These are phyloP conservation scores for Ramphastos sulfuratus DNA, from an alignment of 2,113 vertebrate genomes.

Conservation along the genomic window DNA sequence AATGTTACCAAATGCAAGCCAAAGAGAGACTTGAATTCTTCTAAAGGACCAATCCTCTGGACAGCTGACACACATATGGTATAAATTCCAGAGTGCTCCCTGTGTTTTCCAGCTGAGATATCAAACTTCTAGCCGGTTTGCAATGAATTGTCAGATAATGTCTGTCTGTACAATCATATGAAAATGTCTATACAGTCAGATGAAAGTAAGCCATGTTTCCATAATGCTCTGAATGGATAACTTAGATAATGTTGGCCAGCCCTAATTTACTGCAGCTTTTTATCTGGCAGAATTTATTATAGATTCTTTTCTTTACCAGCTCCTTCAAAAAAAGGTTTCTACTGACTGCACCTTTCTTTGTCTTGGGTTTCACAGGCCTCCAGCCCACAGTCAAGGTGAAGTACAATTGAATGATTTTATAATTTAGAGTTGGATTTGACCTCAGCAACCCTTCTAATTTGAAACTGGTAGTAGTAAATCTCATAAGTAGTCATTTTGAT, in stretches of 20 bases:
- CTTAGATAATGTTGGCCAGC: neutral
- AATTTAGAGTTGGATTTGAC: neutral
- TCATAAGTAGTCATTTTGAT: neutral
- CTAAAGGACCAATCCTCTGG: neutral
- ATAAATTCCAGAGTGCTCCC: neutral
- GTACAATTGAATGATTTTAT: neutral
- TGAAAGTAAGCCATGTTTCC: neutral
- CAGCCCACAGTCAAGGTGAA: neutral
- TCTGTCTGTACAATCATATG: neutral
- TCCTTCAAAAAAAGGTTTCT: neutral
- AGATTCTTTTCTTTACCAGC: neutral
- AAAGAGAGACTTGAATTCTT: neutral
- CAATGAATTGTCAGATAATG: neutral
- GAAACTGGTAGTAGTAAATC: neutral
- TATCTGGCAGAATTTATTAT: neutral
- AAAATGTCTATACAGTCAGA: too few relatives aligned
- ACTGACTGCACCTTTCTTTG: neutral
- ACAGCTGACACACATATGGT: neutral
- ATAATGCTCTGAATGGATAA: neutral
- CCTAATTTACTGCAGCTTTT: neutral
- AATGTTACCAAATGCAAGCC: neutral
- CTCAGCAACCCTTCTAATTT: neutral
- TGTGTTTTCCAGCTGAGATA: neutral
- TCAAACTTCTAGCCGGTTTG: neutral
- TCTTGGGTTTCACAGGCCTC: neutral